Evolutionary conservation across 2,888 invertebrate species (phyloP).

Genomic region (Drosophila stalkeri): DNA sequence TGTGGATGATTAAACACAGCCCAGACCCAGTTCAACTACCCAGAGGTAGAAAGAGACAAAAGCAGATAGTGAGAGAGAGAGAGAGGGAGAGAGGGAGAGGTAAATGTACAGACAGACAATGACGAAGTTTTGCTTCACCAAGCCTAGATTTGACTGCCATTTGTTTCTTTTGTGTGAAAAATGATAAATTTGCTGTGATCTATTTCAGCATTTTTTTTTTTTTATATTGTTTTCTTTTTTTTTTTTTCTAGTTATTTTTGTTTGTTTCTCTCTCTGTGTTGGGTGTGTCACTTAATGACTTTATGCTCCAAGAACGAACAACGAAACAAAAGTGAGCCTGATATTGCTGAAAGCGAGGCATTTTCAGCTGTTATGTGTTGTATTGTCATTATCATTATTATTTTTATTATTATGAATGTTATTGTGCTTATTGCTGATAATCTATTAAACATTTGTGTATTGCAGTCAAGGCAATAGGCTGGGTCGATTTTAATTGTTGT

Average conservation of each 20-base stretch:
- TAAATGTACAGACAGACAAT: conserved; percentile 6
- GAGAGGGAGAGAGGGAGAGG: neutral
- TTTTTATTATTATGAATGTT: conserved; percentile 16
- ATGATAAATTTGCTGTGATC: conserved; percentile 71
- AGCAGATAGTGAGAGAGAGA: neutral
- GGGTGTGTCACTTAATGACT: conserved; percentile 77
- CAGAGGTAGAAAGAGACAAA: neutral
- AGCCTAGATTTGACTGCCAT: conserved; percentile 55
- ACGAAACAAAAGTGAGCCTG: neutral
- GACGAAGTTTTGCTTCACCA: conserved; percentile 62
- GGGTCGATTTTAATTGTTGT: neutral
- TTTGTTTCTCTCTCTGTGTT: conserved; percentile 26
- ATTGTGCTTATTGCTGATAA: conserved; percentile 34
- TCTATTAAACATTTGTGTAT: conserved; percentile 34
- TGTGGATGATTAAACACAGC: conserved; percentile 69
- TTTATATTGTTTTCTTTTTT: neutral
- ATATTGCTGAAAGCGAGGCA: conserved; percentile 16
- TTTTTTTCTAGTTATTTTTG: neutral
- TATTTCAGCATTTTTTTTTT: conserved; percentile 44
- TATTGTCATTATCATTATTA: conserved; percentile 9
- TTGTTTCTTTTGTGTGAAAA: conserved; percentile 50
- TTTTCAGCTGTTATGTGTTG: conserved; percentile 10
- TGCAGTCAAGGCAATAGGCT: conserved; percentile 28
- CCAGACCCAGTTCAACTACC: conserved; percentile 29
- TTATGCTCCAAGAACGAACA: conserved; percentile 46